Base-by-base conservation (phyloP, 2,888 invertebrate species). In the Thalpophila matura region DNA sequence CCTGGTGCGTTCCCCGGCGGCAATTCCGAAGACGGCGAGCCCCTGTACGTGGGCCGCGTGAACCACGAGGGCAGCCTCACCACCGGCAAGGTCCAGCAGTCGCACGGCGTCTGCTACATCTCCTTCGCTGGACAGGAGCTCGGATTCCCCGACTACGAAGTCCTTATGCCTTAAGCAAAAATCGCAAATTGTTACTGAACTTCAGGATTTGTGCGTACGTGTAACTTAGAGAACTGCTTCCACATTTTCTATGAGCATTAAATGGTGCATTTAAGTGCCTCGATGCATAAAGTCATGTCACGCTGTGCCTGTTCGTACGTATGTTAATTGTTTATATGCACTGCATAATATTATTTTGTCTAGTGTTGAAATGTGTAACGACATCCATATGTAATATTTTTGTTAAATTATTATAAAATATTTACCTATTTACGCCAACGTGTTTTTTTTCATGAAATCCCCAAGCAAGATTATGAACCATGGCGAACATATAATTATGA, bases 61-160 rank as follows among this genome's bases (percentile, higher is more conserved):
- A 94, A 95, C 35, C 98, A 98, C 83, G 97, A 98, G 77, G 97
- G 97, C 60, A 96, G 97, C 62, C 73, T 97, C 45, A 97, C 97
- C 22, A 95, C 97, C 24, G 98, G 98, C 83, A 98, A 98, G 92
- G 97, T 98, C 1, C 98, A 98, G 81, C 96, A 97, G 33, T 97
- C 97, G 7, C 98, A 98, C 84, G 97, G 96, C 24, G 96, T 97
- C 54, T 97, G 97, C 87, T 98, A 98, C 96, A 97, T 98, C 90
- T 96, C 98, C 12, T 98, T 96, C 86, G 98, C 94, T 0, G 98
- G 98, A 40, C 96, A 96, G 81, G 98, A 98, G 87, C 89, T 98
- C 58, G 96, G 97, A 47, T 97, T 97, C 95, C 96, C 96, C n/a
- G 97, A 98, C 50, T 98, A 97, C 86, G 98, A 98, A 95, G 93